Evolutionary conservation across 35 echinoderm and acorn worm genomes (phyloP).

Genomic region (Ophiothrix spiculata): DNA sequence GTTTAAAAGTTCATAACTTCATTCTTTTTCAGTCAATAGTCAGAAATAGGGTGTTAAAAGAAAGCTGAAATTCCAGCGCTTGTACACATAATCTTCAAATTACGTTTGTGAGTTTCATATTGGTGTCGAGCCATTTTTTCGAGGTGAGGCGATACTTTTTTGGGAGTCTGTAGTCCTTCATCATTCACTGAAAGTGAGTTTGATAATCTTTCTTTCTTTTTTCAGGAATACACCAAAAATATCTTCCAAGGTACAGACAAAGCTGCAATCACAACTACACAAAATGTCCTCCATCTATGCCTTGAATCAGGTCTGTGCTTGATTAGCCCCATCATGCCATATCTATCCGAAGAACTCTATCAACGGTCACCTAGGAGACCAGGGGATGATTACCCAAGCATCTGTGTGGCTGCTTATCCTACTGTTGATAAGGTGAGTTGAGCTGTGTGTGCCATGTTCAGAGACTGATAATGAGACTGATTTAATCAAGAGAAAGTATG

Average conservation of each 20-base stretch:
- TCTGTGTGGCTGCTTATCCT: constrained; percentile 74
- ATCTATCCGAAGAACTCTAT: constrained; percentile 80
- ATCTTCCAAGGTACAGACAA: not conserved
- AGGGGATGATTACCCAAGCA: constrained; percentile 43
- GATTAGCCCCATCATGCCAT: constrained; percentile 88
- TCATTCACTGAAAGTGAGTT: no score
- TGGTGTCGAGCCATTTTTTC: no score
- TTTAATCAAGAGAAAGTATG: not conserved
- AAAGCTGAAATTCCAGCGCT: no score
- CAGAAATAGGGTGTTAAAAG: no score
- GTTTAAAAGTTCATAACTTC: no score
- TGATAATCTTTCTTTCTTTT: constrained; percentile 7
- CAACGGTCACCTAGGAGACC: constrained; percentile 66
- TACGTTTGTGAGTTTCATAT: no score
- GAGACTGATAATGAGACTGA: not conserved
- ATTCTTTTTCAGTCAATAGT: no score
- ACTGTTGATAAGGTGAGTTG: constrained; percentile 47
- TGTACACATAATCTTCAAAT: no score
- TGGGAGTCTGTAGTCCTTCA: no score
- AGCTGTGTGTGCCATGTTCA: not conserved
- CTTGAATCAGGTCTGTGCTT: constrained; percentile 78
- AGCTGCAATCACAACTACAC: not conserved
- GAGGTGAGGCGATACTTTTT: no score
- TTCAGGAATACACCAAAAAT: constrained; percentile 71
- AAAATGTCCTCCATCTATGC: constrained; percentile 44